phyloP scores from a whole-genome alignment of 2,797 vertebrate genomes.

The Smutsia temminckii region DNA sequence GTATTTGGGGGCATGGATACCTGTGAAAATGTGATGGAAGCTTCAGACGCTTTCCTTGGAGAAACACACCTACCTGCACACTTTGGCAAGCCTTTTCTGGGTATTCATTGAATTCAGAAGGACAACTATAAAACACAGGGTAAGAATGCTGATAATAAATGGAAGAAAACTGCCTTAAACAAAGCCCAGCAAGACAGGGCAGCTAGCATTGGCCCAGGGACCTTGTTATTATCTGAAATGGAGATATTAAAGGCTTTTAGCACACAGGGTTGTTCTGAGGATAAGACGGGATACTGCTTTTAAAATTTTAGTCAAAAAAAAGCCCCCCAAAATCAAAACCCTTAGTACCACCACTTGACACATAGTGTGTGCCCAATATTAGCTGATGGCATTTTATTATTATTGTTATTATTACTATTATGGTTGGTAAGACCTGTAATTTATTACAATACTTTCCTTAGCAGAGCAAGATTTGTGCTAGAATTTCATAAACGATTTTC shows the following conservation, averaged over 20 bases:
- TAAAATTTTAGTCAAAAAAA: neutral
- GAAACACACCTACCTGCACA: neutral
- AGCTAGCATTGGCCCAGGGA: neutral
- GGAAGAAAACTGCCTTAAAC: neutral
- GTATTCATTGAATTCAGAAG: neutral
- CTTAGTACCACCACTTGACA: neutral
- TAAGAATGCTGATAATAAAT: neutral
- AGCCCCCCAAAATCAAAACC: neutral
- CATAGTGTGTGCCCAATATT: neutral
- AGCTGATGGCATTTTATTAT: neutral
- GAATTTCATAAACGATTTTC: conserved; percentile 23
- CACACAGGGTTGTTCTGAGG: neutral
- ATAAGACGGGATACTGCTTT: neutral
- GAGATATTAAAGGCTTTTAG: neutral
- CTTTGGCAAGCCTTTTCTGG: neutral
- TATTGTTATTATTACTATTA: neutral
- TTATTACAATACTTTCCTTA: neutral
- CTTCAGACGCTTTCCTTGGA: neutral
- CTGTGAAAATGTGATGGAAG: neutral
- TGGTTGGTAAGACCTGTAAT: neutral
- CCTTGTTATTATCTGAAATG: neutral
- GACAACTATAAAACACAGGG: neutral
- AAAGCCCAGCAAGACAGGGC: neutral
- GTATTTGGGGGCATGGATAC: neutral
- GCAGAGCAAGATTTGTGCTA: neutral